Evolutionary conservation across 35 echinoderm and acorn worm genomes (phyloP).

Genomic region (Diadema setosum): DNA sequence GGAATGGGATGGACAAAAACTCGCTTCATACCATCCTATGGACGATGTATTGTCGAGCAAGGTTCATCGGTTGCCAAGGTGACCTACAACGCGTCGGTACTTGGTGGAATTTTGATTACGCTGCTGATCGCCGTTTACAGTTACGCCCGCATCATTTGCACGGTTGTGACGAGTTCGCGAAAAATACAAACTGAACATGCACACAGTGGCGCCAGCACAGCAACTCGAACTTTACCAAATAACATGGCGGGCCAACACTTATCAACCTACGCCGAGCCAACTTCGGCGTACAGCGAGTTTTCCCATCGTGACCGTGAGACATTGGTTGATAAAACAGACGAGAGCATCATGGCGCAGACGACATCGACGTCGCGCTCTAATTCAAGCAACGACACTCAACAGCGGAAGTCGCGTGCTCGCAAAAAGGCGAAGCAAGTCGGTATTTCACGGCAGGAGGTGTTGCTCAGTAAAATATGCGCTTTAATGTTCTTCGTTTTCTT

Average conservation of each 20-base stretch:
- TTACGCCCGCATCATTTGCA: background rate
- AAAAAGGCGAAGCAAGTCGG: too few species aligned
- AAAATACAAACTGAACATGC: background rate
- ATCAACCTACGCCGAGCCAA: too few species aligned
- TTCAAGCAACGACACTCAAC: too few species aligned
- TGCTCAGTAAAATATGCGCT: constrained; percentile 5
- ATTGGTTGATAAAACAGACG: too few species aligned
- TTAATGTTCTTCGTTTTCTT: constrained; percentile 6
- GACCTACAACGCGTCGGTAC: background rate
- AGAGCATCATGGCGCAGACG: too few species aligned
- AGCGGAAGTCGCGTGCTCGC: too few species aligned
- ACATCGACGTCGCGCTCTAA: too few species aligned
- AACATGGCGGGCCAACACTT: too few species aligned
- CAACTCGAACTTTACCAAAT: too few species aligned
- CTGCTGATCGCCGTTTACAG: background rate
- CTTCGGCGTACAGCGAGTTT: too few species aligned
- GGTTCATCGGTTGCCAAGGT: background rate
- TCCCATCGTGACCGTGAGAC: too few species aligned
- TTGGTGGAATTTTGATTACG: background rate
- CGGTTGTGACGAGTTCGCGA: background rate
- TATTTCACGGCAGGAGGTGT: background rate
- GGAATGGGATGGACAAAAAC: background rate
- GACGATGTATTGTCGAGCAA: constrained; percentile 2
- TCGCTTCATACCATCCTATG: background rate
- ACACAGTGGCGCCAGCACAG: too few species aligned